A percentile compares a stretch with the other conserved stretches of the same genome.
Evolutionary conservation across 2,888 invertebrate genomes (phyloP).

Genomic region (Pristionchus arcanus): DNA sequence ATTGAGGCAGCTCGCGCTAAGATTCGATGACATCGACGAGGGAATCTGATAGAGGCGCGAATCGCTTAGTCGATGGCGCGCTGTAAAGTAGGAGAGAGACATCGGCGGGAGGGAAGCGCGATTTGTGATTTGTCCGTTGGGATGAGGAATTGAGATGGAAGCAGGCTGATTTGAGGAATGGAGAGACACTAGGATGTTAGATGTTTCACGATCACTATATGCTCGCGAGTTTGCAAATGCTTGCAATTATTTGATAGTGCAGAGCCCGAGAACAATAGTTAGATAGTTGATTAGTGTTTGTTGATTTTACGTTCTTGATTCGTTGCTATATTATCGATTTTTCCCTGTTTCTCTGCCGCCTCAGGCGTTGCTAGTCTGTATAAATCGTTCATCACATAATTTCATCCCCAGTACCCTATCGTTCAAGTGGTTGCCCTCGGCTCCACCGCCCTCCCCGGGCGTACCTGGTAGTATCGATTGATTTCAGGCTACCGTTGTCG

Average conservation of each 20-base stretch:
- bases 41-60: background rate
- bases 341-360: background rate
- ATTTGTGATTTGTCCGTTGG: background rate
- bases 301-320: slow-evolving; percentile 19
- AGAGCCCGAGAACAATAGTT: background rate
- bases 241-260: background rate
- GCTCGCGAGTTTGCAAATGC: background rate
- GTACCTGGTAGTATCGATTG: background rate
- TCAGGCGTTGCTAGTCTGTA: background rate
- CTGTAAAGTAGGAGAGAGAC: slow-evolving; percentile 21
- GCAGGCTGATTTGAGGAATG: background rate
- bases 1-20: background rate
- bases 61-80: background rate
- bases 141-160: background rate
- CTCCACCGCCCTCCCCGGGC: slow-evolving; percentile 13
- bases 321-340: slow-evolving; percentile 25
- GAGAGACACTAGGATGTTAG: background rate
- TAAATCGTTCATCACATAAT: background rate
- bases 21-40: background rate
- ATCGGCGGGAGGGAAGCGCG: background rate
- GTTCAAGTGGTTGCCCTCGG: background rate
- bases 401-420: background rate
- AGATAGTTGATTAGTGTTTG: background rate
- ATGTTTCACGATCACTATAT: background rate
- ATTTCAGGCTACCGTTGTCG: background rate